These are phyloP conservation scores for Callinectes sapidus DNA, from an alignment of 2,888 invertebrate genomes.

Conservation along the genomic window DNA sequence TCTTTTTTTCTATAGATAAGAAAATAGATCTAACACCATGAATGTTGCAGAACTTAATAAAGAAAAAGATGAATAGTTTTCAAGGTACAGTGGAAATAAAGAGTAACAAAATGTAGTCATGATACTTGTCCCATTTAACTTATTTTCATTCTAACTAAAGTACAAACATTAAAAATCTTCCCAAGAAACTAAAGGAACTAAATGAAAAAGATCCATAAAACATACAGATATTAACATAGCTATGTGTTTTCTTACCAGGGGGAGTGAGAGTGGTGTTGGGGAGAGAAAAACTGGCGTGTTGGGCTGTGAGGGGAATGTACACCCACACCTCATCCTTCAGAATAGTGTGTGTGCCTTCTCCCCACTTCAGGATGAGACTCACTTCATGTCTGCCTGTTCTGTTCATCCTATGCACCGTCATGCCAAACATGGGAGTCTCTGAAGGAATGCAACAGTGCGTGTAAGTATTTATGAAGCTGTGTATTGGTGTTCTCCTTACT, in stretches of 20 bases:
- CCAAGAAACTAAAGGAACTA: too few relatives aligned
- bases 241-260: not conserved
- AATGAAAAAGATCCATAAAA: not conserved
- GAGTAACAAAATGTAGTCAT: not conserved
- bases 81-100: not conserved
- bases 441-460: not conserved
- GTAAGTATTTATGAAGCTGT: not conserved
- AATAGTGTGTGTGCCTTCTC: not conserved
- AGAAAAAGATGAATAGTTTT: too few relatives aligned
- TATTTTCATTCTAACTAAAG: not conserved
- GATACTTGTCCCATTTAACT: not conserved
- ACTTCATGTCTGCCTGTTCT: not conserved
- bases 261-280: not conserved
- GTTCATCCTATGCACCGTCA: not conserved
- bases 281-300: not conserved
- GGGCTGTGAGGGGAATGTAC: not conserved
- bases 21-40: too few relatives aligned
- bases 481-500: not conserved
- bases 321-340: slow-evolving; percentile 9
- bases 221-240: not conserved
- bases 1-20: too few relatives aligned
- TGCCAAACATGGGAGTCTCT: not conserved
- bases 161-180: not conserved
- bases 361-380: not conserved
- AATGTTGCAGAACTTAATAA: too few relatives aligned